Percentiles rank a stretch among this genome's conserved stretches.
phyloP scores from a whole-genome alignment of 2,113 vertebrate genomes.

The Brachypodius melanocephalos region DNA sequence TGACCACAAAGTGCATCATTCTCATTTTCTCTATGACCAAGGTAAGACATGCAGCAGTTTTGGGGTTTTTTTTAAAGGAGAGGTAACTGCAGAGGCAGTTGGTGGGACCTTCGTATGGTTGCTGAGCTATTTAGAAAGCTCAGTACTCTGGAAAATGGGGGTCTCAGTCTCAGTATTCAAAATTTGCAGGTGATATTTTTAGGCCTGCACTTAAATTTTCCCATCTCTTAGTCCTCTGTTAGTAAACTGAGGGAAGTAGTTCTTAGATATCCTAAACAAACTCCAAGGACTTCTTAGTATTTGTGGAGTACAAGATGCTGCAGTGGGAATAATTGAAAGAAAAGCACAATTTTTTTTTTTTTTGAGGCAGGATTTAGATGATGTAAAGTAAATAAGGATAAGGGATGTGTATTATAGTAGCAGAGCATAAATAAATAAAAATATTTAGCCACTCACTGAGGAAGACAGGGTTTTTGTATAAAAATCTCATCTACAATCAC shows the following conservation, averaged over 20 bases:
- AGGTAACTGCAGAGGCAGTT: neutral
- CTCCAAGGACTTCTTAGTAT: neutral
- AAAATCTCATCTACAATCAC: neutral
- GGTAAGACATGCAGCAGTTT: neutral
- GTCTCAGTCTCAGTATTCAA: neutral
- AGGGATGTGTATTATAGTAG: neutral
- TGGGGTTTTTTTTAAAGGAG: neutral
- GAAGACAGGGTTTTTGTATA: neutral
- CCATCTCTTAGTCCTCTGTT: neutral
- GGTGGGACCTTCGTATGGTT: neutral
- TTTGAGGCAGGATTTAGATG: neutral
- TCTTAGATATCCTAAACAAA: neutral
- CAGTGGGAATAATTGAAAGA: neutral
- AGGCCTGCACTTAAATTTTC: neutral
- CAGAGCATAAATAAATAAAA: conserved; percentile 9
- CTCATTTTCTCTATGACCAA: neutral
- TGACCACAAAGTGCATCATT: neutral
- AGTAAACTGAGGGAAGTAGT: neutral
- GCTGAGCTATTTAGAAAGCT: neutral
- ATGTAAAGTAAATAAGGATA: neutral
- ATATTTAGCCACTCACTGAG: neutral
- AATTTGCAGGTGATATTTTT: neutral
- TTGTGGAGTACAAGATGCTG: neutral
- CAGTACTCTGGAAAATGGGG: neutral
- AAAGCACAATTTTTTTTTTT: neutral